Evolutionary conservation across 2,113 vertebrate genomes (phyloP), one percentile per base, ranked within the genome.

Genomic region (Chaenocephalus aceratus): DNA sequence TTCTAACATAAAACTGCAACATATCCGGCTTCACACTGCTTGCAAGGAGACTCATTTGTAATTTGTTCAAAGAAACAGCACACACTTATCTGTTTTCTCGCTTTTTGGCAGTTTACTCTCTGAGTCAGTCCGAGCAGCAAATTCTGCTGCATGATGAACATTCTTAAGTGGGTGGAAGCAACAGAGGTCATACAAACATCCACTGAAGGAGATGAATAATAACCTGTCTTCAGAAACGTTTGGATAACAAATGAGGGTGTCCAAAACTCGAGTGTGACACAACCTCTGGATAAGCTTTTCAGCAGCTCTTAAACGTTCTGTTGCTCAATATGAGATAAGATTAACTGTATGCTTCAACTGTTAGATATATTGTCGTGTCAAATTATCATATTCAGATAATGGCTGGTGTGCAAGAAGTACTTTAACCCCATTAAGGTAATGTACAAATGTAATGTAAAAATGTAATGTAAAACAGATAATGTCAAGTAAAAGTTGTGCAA

Each of bases 291-390:
- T 74, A 46, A 68, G 34, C 45, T 78, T 80, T 78, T 74, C 77
- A 61, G 60, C 34, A 14, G 53, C 71, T 70, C 67, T 9, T 26
- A 63, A 60, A 77, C 49, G 14, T 77, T 66, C 30, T 10, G 81
- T 91, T 88, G 86, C 87, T 78, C 79, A 87, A 83, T 26, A n/a
- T 48, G 34, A 89, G 82, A 89, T 91, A 82, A 91, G 87, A 88
- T 58, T 12, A 2, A 21, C 23, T 61, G 49, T 64, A 67, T 62
- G 21, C 14, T 70, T 57, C 44, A 54, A 52, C 81, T 44, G 51
- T 45, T 48, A 77, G 58, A 84, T 67, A 46, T 2, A 72, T 82
- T 45, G 60, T 61, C 46, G 59, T 69, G 72, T 82, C 72, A 72
- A 26, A 45, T 68, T 9, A 23, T 60, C 18, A 23, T 44, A 59